Evolutionary conservation across 2,797 vertebrate species (phyloP), one percentile per base, ranked within the genome.

Genomic region (Spheniscus humboldti): DNA sequence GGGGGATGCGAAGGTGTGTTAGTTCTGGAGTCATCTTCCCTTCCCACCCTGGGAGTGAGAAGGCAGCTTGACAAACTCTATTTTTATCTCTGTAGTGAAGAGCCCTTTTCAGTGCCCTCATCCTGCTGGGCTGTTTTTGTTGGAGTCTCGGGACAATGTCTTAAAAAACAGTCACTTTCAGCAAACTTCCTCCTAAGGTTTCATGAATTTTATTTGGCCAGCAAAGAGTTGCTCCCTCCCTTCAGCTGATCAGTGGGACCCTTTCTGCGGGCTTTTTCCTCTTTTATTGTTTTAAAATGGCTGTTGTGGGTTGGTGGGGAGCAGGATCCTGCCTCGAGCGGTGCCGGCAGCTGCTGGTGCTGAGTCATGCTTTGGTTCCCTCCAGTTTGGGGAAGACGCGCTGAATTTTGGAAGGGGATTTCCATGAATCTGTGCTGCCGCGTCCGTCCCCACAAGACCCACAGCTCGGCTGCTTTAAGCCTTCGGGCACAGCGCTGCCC

Each of bases 71-170:
- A 50, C 48, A 77, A 83, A 5, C 62, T 76, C 89, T 94, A 64
- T 96, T 94, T 97, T 95, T 75, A 55, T 88, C 90, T 72, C 45
- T 2, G 79, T 23, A 13, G 73, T 22, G 82, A 93, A 57, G 88
- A 91, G 86, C 52, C 50, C 90, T 83, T 85, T 59, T 23, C 94
- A 37, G 41, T 2, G 53, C 76, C 75, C 90, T 84, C 63, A 27
- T 92, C 92, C 93, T 84, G 90, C 73, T 1, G 10, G 45, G 69
- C 77, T 90, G 88, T 56, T 95, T 86, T 52, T 69, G 83, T 93
- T 90, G 92, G 93, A 88, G 57, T 11, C 93, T 86, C 37, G 11
- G 72, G 41, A 80, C 76, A 81, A 47, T 52, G 80, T 53, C 68
- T 92, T 78, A 66, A 62, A 91, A 91, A 90, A 78, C 87, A 39